Evolutionary conservation across 2,797 vertebrate species (phyloP).

Genomic region (Geotrypetes seraphini): DNA sequence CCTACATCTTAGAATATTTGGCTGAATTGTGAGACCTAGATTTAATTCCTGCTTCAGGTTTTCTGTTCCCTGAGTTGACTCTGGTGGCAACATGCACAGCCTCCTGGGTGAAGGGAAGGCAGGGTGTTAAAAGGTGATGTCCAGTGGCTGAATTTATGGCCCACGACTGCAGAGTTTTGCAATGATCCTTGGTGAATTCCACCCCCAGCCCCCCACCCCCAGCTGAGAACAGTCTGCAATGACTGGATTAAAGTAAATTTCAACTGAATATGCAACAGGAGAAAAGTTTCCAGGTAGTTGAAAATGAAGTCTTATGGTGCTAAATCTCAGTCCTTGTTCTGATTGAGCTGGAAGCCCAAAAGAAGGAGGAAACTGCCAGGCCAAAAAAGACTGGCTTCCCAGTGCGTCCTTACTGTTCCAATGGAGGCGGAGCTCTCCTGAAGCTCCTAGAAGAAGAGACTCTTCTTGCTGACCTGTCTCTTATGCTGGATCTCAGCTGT

Average conservation of each 20-base stretch:
- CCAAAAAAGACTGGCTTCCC: not conserved
- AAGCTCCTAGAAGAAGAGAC: constrained; percentile 35
- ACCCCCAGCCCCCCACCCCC: too few species aligned
- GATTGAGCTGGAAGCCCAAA: constrained; percentile 8
- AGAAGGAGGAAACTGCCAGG: not conserved
- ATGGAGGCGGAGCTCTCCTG: constrained; percentile 11
- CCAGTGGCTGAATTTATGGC: too few species aligned
- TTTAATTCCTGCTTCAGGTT: too few species aligned
- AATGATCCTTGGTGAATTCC: too few species aligned
- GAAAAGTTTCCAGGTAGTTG: constrained; percentile 28
- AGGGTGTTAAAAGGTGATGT: too few species aligned
- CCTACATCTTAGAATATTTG: too few species aligned
- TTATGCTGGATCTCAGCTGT: constrained; percentile 52
- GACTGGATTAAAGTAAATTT: constrained; percentile 12
- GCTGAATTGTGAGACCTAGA: too few species aligned
- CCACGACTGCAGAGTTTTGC: too few species aligned
- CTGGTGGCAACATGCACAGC: too few species aligned
- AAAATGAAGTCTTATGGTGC: constrained; percentile 13
- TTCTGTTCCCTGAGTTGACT: too few species aligned
- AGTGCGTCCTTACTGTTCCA: constrained; percentile 8
- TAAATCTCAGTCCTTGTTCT: too few species aligned
- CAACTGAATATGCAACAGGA: constrained; percentile 20
- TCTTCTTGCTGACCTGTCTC: constrained; percentile 30
- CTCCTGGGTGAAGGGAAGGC: too few species aligned
- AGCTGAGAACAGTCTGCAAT: constrained; percentile 6